Conservation (phyloP, 2,797 vertebrate species). For the Pseudotriccus pelzelni region DNA sequence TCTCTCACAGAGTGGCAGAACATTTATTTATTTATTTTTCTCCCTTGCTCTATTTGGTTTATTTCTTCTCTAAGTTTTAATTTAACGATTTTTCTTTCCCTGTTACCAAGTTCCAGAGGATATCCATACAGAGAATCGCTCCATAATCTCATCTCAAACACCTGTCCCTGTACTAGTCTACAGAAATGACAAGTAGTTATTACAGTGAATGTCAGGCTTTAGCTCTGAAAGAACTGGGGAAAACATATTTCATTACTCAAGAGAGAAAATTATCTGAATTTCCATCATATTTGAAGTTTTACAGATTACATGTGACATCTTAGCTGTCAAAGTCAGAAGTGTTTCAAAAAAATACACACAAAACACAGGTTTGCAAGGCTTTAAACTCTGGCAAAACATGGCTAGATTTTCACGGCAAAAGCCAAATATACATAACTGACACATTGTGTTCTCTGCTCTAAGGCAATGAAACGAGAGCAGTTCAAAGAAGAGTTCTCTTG, state of each 20-base stretch:
- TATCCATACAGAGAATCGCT: not conserved
- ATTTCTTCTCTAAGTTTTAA: not conserved
- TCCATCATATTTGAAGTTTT: not conserved
- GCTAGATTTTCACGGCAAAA: not conserved
- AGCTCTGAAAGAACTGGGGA: not conserved
- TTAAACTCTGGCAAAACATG: not conserved
- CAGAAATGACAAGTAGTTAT: not conserved
- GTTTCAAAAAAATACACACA: not conserved
- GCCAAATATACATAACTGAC: not conserved
- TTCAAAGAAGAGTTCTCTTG: not conserved
- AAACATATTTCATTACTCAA: not conserved
- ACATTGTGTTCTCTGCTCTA: not conserved
- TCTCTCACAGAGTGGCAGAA: not conserved
- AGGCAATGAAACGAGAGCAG: not conserved
- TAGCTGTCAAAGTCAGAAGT: not conserved
- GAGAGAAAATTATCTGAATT: slow-evolving; percentile 2
- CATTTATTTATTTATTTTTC: not conserved
- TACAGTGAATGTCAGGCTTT: not conserved
- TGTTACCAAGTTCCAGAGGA: not conserved
- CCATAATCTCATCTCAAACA: slow-evolving; percentile 6
- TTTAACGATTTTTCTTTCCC: not conserved
- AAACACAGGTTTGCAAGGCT: not conserved
- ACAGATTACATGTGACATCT: not conserved
- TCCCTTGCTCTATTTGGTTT: not conserved
- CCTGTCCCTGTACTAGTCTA: not conserved